phyloP scores from a whole-genome alignment of 2,113 vertebrate species.

The Sturnus vulgaris region DNA sequence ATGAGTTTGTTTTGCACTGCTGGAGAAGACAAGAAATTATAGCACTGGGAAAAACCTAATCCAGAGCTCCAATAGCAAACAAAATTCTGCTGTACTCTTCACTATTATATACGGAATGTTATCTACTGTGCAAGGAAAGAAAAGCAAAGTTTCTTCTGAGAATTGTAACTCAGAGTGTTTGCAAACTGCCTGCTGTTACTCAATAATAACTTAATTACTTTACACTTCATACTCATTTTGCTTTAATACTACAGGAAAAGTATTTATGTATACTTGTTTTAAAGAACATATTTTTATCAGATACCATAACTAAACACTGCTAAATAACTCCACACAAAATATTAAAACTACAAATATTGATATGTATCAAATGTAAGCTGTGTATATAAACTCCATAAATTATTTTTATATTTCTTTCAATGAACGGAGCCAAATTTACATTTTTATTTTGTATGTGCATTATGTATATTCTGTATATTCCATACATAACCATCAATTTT shows the following conservation, averaged over 20 bases:
- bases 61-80: neutral
- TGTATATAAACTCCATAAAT: neutral
- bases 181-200: neutral
- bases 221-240: neutral
- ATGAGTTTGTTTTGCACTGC: neutral
- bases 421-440: neutral
- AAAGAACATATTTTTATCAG: neutral
- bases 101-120: neutral
- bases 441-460: neutral
- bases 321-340: neutral
- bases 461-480: neutral
- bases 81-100: neutral
- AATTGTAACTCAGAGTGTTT: neutral
- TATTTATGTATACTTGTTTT: neutral
- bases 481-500: neutral
- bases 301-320: neutral
- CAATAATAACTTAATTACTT: neutral
- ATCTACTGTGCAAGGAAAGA: neutral
- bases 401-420: neutral
- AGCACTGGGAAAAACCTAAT: neutral
- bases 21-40: neutral
- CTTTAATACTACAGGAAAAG: neutral
- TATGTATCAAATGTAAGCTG: neutral
- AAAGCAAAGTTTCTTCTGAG: neutral
- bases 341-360: neutral